These are phyloP conservation scores for Sibirionetta formosa DNA, from an alignment of 2,797 vertebrate genomes.

Conservation along the genomic window DNA sequence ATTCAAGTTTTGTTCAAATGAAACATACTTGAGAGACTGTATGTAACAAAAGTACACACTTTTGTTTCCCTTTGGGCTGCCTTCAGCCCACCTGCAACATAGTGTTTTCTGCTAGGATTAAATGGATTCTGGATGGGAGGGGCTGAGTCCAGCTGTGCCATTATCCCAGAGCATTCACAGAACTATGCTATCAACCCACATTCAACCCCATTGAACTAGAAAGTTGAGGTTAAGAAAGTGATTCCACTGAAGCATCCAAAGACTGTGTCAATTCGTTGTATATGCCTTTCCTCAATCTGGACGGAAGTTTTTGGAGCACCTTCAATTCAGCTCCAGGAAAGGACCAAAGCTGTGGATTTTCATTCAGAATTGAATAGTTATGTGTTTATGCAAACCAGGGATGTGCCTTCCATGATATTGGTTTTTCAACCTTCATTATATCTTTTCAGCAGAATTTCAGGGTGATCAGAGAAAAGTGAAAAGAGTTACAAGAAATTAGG, in stretches of 20 bases:
- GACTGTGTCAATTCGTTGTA: neutral
- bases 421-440: neutral
- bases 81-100: neutral
- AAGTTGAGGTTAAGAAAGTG: neutral
- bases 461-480: neutral
- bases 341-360: neutral
- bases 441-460: neutral
- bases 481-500: neutral
- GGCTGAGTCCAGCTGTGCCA: neutral
- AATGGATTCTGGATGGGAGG: neutral
- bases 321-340: neutral
- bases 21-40: neutral
- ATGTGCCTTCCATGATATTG: neutral
- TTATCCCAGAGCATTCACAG: neutral
- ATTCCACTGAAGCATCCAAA: neutral
- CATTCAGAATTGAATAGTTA: neutral
- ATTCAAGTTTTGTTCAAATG: neutral
- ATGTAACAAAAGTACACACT: neutral
- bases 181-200: neutral
- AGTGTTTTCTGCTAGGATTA: neutral
- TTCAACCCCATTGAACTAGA: neutral
- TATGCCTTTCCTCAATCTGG: fast-evolving
- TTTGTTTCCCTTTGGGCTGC: neutral
- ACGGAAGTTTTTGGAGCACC: neutral
- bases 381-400: neutral